Evolutionary conservation across 2,888 invertebrate genomes (phyloP).

Genomic region (Caenorhabditis afra): DNA sequence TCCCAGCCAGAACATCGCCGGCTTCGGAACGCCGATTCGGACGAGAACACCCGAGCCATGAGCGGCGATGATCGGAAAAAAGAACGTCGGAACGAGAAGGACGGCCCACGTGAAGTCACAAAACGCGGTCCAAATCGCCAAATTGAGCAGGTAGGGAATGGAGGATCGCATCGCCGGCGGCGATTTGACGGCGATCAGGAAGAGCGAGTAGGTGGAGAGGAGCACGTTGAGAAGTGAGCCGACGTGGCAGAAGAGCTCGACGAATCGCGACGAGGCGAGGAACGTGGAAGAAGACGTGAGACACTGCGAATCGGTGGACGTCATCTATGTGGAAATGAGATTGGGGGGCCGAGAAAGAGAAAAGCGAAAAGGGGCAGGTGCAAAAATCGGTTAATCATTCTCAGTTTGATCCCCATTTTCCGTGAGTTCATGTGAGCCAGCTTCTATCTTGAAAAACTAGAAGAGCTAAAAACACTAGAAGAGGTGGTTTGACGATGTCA

Average conservation of each 20-base stretch:
- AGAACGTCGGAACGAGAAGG: slow-evolving; percentile 26
- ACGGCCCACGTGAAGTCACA: slow-evolving; percentile 34
- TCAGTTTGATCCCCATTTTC: no score
- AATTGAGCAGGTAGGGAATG: slow-evolving; percentile 41
- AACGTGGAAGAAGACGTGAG: slow-evolving; percentile 13
- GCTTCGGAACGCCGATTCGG: background rate
- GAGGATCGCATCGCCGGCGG: slow-evolving; percentile 26
- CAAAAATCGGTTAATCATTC: no score
- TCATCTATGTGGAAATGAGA: no score
- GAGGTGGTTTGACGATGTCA: no score
- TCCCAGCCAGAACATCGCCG: no score
- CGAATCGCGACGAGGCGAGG: slow-evolving; percentile 28
- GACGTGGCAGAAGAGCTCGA: slow-evolving; percentile 29
- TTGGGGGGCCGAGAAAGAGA: no score
- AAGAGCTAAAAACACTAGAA: no score
- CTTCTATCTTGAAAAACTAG: no score
- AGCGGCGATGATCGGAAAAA: slow-evolving; percentile 29
- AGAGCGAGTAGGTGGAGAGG: slow-evolving; percentile 26
- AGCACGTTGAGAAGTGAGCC: slow-evolving; percentile 29
- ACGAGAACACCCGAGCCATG: slow-evolving; percentile 18
- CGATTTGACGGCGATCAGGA: slow-evolving; percentile 31
- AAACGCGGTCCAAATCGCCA: slow-evolving; percentile 25
- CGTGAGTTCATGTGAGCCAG: no score
- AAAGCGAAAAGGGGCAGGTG: no score
- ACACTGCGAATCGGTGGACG: no score